phyloP scores from a whole-genome alignment of 2,797 vertebrate species.

The Labroides dimidiatus region DNA sequence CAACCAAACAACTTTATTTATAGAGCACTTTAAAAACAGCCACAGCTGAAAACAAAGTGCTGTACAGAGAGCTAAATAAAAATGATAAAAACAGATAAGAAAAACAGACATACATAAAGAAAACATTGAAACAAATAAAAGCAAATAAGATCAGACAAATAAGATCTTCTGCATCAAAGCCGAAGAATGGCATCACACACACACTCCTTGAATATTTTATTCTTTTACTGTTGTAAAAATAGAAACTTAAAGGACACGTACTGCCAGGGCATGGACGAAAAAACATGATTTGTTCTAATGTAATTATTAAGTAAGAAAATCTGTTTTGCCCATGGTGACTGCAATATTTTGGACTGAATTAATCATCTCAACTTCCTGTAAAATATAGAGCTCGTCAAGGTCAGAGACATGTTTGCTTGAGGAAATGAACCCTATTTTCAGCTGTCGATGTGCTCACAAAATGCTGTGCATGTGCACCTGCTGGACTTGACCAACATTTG shows the following conservation, averaged over 20 bases:
- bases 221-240: slow-evolving; percentile 1
- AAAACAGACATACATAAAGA: too few species aligned
- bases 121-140: too few species aligned
- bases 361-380: slow-evolving; percentile 23
- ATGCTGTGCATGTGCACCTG: slow-evolving; percentile 9
- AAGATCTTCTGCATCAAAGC: too few species aligned
- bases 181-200: slow-evolving; percentile 9
- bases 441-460: background rate
- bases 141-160: too few species aligned
- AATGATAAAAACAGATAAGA: too few species aligned
- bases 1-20: too few species aligned
- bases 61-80: too few species aligned
- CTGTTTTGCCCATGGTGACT: background rate
- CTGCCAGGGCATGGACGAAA: background rate
- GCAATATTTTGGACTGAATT: slow-evolving; percentile 5
- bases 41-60: too few species aligned
- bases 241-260: background rate
- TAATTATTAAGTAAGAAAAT: background rate
- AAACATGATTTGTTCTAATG: slow-evolving; percentile 1
- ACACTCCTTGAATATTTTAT: slow-evolving; percentile 16
- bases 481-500: background rate
- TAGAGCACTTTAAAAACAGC: too few species aligned
- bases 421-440: slow-evolving; percentile 15
- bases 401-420: slow-evolving; percentile 3
- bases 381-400: slow-evolving; percentile 15